Conservation (phyloP, 2,797 vertebrate species). For the Carduelis carduelis region DNA sequence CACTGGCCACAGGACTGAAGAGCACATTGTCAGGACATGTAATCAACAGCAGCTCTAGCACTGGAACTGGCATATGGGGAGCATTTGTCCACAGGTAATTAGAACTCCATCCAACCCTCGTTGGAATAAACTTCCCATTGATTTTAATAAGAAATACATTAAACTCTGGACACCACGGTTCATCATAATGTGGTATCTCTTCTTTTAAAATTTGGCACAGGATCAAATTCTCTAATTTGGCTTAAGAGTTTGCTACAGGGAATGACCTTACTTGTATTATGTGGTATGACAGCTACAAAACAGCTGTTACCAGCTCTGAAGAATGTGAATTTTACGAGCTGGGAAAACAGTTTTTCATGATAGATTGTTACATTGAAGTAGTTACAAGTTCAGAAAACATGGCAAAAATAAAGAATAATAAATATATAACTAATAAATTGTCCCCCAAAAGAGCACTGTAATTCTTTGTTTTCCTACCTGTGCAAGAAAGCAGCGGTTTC, state of each 20-base stretch:
- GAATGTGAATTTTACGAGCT: neutral
- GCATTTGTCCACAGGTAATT: neutral
- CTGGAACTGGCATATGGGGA: neutral
- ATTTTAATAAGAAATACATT: conserved; percentile 40
- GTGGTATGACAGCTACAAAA: conserved; percentile 19
- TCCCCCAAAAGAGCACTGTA: neutral
- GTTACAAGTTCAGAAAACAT: neutral
- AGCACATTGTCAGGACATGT: neutral
- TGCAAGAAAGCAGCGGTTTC: neutral
- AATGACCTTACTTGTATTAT: neutral
- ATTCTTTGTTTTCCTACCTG: neutral
- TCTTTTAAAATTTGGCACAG: conserved; percentile 8
- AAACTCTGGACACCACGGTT: neutral
- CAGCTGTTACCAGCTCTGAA: conserved; percentile 1
- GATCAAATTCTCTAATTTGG: conserved; percentile 1
- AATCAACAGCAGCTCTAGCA: neutral
- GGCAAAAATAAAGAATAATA: neutral
- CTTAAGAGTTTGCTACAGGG: neutral
- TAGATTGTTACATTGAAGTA: neutral
- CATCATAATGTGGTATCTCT: neutral
- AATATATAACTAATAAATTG: neutral
- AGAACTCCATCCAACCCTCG: neutral
- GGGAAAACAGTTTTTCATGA: neutral
- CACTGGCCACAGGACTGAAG: neutral
- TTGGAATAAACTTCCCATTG: conserved; percentile 25